Conservation (phyloP, 2,113 vertebrate species). For the Aptenodytes forsteri region DNA sequence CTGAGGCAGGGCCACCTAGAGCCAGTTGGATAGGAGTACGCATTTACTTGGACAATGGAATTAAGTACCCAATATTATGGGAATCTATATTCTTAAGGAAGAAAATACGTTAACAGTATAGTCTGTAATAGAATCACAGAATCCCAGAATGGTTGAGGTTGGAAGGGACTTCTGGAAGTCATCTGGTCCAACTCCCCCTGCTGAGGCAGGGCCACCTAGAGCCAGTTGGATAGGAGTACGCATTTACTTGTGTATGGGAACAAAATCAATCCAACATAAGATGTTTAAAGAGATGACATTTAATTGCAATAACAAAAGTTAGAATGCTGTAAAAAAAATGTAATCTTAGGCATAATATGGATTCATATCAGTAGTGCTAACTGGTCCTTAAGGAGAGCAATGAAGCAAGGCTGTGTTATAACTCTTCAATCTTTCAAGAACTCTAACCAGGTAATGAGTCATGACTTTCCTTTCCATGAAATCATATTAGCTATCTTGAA, state of each 20-base stretch:
- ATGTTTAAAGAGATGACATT: background rate
- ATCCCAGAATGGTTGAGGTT: background rate
- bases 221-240: background rate
- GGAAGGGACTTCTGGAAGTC: background rate
- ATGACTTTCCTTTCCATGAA: conserved; percentile 10
- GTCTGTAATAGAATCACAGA: background rate
- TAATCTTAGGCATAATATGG: background rate
- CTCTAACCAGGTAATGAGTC: conserved; percentile 2
- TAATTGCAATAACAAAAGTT: background rate
- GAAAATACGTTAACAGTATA: background rate
- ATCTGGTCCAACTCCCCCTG: background rate
- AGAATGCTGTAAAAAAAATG: background rate
- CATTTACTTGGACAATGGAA: background rate
- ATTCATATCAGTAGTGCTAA: background rate
- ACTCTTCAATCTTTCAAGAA: background rate
- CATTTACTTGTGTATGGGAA: background rate
- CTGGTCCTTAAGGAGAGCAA: background rate
- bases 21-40: background rate
- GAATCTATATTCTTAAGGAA: background rate
- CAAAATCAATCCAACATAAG: background rate
- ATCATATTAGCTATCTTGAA: conserved; percentile 35
- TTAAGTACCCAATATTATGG: background rate
- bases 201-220: background rate
- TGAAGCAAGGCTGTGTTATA: background rate
- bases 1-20: background rate